Evolutionary conservation across 2,888 invertebrate species (phyloP).

Genomic region (Caenorhabditis afra): DNA sequence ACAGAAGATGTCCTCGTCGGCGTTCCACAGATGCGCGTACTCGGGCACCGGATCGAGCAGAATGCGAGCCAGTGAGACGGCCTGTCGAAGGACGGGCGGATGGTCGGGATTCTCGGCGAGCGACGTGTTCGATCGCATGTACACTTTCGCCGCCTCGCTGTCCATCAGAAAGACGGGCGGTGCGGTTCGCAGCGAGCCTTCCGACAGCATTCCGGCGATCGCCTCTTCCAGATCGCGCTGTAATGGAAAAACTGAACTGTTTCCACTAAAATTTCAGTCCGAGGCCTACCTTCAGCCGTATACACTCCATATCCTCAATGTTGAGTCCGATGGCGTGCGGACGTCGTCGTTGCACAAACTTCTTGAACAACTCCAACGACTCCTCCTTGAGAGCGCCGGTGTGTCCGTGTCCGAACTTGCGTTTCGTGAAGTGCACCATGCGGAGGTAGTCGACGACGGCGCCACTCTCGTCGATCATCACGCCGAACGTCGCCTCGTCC

Average conservation of each 20-base stretch:
- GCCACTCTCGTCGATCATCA: constrained; percentile 90
- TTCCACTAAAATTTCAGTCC: background rate
- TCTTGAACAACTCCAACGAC: constrained; percentile 72
- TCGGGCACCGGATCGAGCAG: constrained; percentile 96
- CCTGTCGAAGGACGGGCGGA: constrained; percentile 91
- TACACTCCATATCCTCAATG: constrained; percentile 85
- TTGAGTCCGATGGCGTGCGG: constrained; percentile 94
- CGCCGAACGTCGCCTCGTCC: constrained; percentile 83
- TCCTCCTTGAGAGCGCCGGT: constrained; percentile 67
- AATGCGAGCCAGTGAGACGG: constrained; percentile 92
- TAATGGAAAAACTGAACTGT: constrained; percentile 80
- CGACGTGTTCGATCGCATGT: constrained; percentile 88
- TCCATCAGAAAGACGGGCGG: constrained; percentile 91
- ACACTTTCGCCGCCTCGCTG: constrained; percentile 93
- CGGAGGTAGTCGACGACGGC: constrained; percentile 93
- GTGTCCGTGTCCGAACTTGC: constrained; percentile 45
- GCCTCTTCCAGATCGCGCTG: constrained; percentile 81
- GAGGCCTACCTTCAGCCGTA: constrained; percentile 55
- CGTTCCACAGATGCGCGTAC: constrained; percentile 94
- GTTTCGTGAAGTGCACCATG: constrained; percentile 89
- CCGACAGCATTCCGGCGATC: constrained; percentile 80
- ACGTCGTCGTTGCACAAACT: constrained; percentile 90
- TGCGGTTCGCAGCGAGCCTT: constrained; percentile 89
- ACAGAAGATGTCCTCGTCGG: constrained; percentile 96
- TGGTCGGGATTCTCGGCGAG: constrained; percentile 73